phyloP scores from a whole-genome alignment of 1,140 invertebrate species.

The Cephus cinctus region DNA sequence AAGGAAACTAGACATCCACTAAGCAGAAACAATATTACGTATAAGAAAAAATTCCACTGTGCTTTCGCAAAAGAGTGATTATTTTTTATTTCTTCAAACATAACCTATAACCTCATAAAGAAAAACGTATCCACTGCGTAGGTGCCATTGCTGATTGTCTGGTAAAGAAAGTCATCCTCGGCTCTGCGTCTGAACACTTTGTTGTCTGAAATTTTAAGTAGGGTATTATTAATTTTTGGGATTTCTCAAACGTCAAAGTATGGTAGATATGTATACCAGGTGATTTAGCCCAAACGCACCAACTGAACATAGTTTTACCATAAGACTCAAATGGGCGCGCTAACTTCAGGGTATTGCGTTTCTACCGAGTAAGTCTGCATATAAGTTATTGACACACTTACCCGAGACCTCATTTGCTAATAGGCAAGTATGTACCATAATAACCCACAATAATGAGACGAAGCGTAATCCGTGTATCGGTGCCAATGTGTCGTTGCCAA shows the following conservation, averaged over 20 bases:
- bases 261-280: too few species aligned
- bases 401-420: constrained; percentile 44
- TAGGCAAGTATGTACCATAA: constrained; percentile 48
- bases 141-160: constrained; percentile 46
- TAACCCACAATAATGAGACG: constrained; percentile 49
- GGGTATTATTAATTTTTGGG: too few species aligned
- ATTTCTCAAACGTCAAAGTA: too few species aligned
- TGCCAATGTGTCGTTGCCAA: constrained; percentile 43
- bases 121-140: constrained; percentile 53
- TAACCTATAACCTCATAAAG: constrained; percentile 57
- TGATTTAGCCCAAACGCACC: too few species aligned
- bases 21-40: constrained; percentile 21
- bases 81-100: too few species aligned
- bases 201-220: constrained; percentile 44
- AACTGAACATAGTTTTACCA: too few species aligned
- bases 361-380: too few species aligned
- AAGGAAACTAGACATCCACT: constrained; percentile 51
- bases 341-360: too few species aligned
- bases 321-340: too few species aligned
- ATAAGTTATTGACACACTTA: constrained; percentile 25
- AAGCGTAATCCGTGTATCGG: constrained; percentile 51
- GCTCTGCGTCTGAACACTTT: constrained; percentile 35
- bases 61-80: constrained; percentile 1
- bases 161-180: constrained; percentile 46
- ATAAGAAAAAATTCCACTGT: not conserved